Base-by-base conservation (phyloP, 2,888 invertebrate genomes). In the Agrotis puta region DNA sequence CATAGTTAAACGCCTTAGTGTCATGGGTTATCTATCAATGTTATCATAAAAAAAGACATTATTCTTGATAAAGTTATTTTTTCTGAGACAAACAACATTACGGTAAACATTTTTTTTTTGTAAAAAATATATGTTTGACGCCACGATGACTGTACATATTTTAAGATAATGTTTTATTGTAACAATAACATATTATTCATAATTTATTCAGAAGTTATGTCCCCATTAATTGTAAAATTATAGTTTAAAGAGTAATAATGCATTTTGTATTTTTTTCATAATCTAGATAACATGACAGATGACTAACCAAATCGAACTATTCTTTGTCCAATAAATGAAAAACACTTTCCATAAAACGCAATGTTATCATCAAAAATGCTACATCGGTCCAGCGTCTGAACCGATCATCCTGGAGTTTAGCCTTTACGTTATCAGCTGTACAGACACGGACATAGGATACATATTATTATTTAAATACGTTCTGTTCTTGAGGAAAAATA, bases 161-260 rank as follows among this genome's bases (percentile, higher is more conserved):
- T 57, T 69, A 47, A 45, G 50, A 75, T 69, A 16, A 18, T 22
- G n/a, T 48, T 5, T 43, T 39, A 51, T 14, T 33, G 39, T 48
- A n/a, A 56, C 24, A 73, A 73, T n/a, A 67, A 75, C 18, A 59
- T 11, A 59, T 58, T 45, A 65, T 45, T 65, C 11, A 45, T 75
- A 13, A 6, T 13, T 73, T 3, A 45, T 57, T 14, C 9, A 20
- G 0, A 47, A 51, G 24, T 62, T 1, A 50, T 51, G 9, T 9
- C n/a, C n/a, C 5, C 13, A n/a, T 50, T 48, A 14, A 45, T 7
- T n/a, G 18, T 48, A 14, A 11, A 22, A 7, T 18, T 39, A 65
- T 9, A 18, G 2, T 47, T 59, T 47, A 13, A 24, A 14, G 4
- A 27, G 14, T 43, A 27, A 50, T 33, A 22, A 20, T 4, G 24